Evolutionary conservation across 2,888 invertebrate species (phyloP).

Genomic region (Dione vanillae): DNA sequence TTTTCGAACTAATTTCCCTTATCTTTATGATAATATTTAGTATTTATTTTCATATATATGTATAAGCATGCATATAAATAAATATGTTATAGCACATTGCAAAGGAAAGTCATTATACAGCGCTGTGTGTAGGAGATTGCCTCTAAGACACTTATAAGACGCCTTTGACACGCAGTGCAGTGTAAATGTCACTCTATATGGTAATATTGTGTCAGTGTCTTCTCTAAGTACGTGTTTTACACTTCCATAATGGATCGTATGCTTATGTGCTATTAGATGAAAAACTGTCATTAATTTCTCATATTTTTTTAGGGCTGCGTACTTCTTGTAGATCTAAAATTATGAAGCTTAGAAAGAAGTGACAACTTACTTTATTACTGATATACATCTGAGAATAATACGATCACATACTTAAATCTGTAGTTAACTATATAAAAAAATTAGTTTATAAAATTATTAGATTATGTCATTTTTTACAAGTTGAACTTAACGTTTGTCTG

Average conservation of each 20-base stretch:
- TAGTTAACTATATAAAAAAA: too few species aligned
- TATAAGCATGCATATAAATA: constrained; percentile 6
- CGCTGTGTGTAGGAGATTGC: constrained; percentile 49
- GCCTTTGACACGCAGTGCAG: constrained; percentile 52
- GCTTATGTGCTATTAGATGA: neutral
- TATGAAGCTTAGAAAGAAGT: too few species aligned
- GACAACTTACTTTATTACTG: too few species aligned
- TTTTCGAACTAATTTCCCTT: too few species aligned
- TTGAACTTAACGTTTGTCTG: too few species aligned
- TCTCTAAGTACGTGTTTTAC: constrained; percentile 32
- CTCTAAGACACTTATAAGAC: constrained; percentile 48
- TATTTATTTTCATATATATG: neutral
- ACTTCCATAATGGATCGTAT: neutral
- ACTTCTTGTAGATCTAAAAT: too few species aligned
- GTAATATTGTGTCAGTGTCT: constrained; percentile 44
- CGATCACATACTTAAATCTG: too few species aligned
- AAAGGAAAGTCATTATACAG: constrained; percentile 40
- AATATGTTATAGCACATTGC: constrained; percentile 21
- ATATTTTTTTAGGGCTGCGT: too few species aligned
- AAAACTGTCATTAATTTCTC: neutral
- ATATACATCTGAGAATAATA: too few species aligned
- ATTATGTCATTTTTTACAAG: too few species aligned
- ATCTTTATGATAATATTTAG: neutral
- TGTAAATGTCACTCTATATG: constrained; percentile 55
- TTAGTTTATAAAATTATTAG: too few species aligned